Evolutionary conservation across 2,797 vertebrate genomes (phyloP).

Genomic region (Neoniphon sammara): DNA sequence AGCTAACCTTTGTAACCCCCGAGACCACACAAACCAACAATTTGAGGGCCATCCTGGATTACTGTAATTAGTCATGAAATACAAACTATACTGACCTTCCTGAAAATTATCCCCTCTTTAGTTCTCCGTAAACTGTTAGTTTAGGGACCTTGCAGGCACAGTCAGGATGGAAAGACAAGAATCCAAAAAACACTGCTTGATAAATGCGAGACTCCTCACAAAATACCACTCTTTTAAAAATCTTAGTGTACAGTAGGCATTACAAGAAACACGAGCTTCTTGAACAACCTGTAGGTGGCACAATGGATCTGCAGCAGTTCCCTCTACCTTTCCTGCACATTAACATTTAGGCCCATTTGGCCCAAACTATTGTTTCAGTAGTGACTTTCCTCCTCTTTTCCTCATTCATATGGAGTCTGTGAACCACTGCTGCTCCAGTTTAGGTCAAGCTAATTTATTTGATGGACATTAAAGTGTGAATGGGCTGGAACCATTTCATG

Average conservation of each 20-base stretch:
- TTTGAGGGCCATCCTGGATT: too few species aligned
- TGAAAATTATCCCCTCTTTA: too few species aligned
- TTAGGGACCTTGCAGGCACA: neutral
- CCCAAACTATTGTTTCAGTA: conserved; percentile 29
- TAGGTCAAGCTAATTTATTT: conserved; percentile 70
- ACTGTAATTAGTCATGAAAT: too few species aligned
- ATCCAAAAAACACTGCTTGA: neutral
- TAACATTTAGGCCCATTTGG: conserved; percentile 11
- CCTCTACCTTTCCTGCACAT: conserved; percentile 1
- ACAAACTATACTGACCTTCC: too few species aligned
- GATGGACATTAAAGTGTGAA: conserved; percentile 71
- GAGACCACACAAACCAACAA: too few species aligned
- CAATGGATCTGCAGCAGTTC: neutral
- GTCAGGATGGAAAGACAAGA: neutral
- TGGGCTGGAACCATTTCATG: conserved; percentile 72
- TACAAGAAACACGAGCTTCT: neutral
- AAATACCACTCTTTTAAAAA: conserved; percentile 1
- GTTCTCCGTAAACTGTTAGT: too few species aligned
- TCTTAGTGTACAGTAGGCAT: neutral
- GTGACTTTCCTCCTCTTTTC: conserved; percentile 20
- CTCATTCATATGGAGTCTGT: conserved; percentile 39
- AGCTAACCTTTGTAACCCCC: too few species aligned
- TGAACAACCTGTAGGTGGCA: conserved; percentile 7
- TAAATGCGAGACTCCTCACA: neutral
- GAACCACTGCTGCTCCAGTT: conserved; percentile 54